Evolutionary conservation across 2,113 vertebrate species (phyloP).

Genomic region (Hoplias malabaricus): DNA sequence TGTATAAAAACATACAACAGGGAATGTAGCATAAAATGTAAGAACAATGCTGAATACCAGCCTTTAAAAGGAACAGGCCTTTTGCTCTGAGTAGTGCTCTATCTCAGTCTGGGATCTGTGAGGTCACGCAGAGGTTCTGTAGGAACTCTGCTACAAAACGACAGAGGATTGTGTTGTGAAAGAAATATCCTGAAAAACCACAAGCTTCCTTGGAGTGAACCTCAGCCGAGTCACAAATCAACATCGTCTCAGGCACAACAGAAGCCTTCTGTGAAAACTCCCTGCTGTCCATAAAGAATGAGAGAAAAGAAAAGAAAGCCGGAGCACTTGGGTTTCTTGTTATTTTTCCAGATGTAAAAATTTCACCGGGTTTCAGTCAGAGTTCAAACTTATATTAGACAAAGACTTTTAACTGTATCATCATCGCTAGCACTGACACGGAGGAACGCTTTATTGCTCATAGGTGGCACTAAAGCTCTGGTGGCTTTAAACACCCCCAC

Average conservation of each 20-base stretch:
- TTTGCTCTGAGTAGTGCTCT: slow-evolving; percentile 9
- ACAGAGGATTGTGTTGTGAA: slow-evolving; percentile 53
- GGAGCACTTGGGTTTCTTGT: slow-evolving; percentile 58
- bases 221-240: slow-evolving; percentile 67
- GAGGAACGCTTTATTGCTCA: too few species aligned
- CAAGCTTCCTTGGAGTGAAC: slow-evolving; percentile 53
- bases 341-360: slow-evolving; percentile 69
- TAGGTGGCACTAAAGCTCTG: too few species aligned
- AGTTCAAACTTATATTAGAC: too few species aligned
- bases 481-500: too few species aligned
- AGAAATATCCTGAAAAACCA: slow-evolving; percentile 60
- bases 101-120: slow-evolving; percentile 21
- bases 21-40: too few species aligned
- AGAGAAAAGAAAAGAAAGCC: neutral
- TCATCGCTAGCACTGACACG: too few species aligned
- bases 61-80: too few species aligned
- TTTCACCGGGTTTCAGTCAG: too few species aligned
- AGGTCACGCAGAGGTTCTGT: slow-evolving; percentile 47
- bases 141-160: slow-evolving; percentile 42
- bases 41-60: too few species aligned
- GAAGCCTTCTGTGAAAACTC: slow-evolving; percentile 68
- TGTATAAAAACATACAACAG: too few species aligned
- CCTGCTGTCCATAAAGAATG: neutral
- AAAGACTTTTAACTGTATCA: too few species aligned
- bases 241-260: slow-evolving; percentile 68